Evolutionary conservation across 92 coral and sea anemone genomes (phyloP).

Genomic region (Pocillopora meandrina): DNA sequence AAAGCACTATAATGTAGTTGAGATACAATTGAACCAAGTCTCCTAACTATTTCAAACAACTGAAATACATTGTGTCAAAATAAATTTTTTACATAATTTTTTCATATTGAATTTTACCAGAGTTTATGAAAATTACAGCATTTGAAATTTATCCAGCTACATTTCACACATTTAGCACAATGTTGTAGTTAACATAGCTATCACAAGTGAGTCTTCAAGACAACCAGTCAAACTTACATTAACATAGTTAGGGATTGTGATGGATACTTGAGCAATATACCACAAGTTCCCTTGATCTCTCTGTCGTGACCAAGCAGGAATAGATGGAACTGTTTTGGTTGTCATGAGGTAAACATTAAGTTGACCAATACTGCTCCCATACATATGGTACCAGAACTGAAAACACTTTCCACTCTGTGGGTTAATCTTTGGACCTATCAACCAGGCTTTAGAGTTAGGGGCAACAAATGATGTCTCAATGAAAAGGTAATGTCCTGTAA

Average conservation of each 20-base stretch:
- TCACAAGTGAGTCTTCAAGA: background rate
- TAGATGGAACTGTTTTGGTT: conserved; percentile 51
- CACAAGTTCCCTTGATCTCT: conserved; percentile 93
- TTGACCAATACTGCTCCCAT: conserved; percentile 85
- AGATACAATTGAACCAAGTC: too few relatives aligned
- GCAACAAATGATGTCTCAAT: conserved; percentile 68
- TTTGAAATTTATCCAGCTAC: too few relatives aligned
- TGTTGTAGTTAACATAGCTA: background rate
- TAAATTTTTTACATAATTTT: too few relatives aligned
- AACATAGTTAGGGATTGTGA: conserved; percentile 38
- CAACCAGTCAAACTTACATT: conserved; percentile 25
- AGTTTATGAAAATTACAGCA: too few relatives aligned
- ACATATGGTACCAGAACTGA: conserved; percentile 98
- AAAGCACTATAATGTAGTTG: too few relatives aligned
- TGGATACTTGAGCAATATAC: conserved; percentile 87
- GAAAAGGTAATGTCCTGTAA: conserved; percentile 88
- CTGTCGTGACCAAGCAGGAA: conserved; percentile 75
- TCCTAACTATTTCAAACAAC: too few relatives aligned
- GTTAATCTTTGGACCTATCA: conserved; percentile 64
- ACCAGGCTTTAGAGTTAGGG: conserved; percentile 70
- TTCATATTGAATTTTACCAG: too few relatives aligned
- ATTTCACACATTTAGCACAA: background rate
- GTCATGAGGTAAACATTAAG: conserved; percentile 79
- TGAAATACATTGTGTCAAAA: too few relatives aligned
- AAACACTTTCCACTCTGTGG: conserved; percentile 86